Evolutionary conservation across 2,113 vertebrate species (phyloP).

Genomic region (Epinephelus lanceolatus): DNA sequence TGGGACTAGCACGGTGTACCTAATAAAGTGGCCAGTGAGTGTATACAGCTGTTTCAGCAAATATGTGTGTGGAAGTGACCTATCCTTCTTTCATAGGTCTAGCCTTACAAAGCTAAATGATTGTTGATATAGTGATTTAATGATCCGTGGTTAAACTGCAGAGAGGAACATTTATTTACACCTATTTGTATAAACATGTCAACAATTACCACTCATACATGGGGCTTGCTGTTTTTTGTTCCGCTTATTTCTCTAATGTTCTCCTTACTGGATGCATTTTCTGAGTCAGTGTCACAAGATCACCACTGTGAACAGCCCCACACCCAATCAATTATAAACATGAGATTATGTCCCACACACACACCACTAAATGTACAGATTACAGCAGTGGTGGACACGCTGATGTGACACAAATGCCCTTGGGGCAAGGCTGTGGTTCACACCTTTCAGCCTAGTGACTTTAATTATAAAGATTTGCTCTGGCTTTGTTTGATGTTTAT

Average conservation of each 20-base stretch:
- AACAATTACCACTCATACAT: neutral
- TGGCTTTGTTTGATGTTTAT: neutral
- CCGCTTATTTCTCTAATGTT: neutral
- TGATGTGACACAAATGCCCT: neutral
- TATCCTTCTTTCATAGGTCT: neutral
- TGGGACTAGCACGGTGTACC: no score
- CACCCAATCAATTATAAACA: neutral
- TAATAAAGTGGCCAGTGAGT: no score
- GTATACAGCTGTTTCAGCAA: no score
- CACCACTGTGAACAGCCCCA: neutral
- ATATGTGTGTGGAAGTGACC: neutral
- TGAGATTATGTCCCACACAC: neutral
- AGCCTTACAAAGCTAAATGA: neutral
- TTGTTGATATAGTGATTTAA: neutral
- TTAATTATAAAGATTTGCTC: constrained; percentile 11
- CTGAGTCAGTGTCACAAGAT: neutral
- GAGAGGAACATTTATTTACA: neutral
- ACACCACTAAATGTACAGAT: constrained; percentile 1
- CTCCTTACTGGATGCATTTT: neutral
- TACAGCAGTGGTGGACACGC: neutral
- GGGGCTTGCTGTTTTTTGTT: neutral
- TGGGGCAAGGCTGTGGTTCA: neutral
- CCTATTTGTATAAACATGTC: neutral
- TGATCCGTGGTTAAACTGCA: neutral
- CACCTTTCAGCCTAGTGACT: neutral